Evolutionary conservation across 2,113 vertebrate species (phyloP), one percentile per base, ranked within the genome.

Genomic region (Rhineura floridana): DNA sequence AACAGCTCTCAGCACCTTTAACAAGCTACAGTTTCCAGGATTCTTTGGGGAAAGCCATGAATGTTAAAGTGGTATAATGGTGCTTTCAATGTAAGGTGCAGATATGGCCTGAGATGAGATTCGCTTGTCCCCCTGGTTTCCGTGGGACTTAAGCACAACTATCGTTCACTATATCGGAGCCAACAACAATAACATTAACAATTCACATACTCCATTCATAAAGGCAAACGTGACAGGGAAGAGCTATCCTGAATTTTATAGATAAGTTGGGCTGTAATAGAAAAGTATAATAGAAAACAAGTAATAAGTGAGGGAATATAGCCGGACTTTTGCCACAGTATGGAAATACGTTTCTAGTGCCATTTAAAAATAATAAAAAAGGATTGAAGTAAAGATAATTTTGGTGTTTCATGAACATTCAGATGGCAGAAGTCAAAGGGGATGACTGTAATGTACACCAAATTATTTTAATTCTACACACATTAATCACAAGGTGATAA

Each of bases 401-500:
- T 69, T 80, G 55, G 17, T 84, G 63, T 13, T 55, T 42, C 4
- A 3, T 23, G 67, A 48, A 67, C 65, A n/a, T 75, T 81, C 21
- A 19, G 19, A 73, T 13, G 70, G 55, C 15, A 65, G 36, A 28
- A 28, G 59, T 30, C 83, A 59, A 82, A 80, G 28, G 21, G 19
- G 76, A 67, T 67, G 67, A 36, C 69, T 52, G 44, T 28, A 55
- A 80, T 39, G 36, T 48, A 8, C 21, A 79, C 80, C 36, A 62
- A 39, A 75, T 62, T 82, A 86, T 84, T 87, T 91, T 62, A 90
- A 81, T 84, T 59, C 50, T 81, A 36, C 19, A 28, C 3, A 8
- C 33, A 83, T 86, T 69, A 76, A 65, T 76, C n/a, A 67, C 23
- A 73, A 65, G 62, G 4, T 65, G 17, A 23, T 77, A 77, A 83